A percentile compares a stretch with the other conserved stretches of the same genome.
Conservation (phyloP, 30 jellyfish, hydroid and myxozoan genomes). For the Turritopsis rubra region DNA sequence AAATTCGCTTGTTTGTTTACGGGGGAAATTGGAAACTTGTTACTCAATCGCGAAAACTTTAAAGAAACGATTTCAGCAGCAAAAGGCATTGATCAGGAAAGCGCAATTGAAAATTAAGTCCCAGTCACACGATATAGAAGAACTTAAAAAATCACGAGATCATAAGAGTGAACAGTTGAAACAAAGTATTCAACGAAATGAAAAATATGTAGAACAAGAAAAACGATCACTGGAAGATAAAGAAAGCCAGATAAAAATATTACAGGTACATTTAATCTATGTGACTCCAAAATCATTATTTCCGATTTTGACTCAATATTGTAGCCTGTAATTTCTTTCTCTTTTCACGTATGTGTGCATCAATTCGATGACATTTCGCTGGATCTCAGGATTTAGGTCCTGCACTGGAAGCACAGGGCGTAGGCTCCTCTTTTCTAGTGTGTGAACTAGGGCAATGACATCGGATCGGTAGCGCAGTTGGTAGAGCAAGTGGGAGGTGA, state of each 20-base stretch:
- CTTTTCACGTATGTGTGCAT: too few species aligned
- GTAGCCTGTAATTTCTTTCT: too few species aligned
- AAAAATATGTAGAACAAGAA: neutral
- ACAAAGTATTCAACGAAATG: neutral
- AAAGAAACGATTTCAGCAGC: slow-evolving; percentile 27
- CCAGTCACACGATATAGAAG: slow-evolving; percentile 12
- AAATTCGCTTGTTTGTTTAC: neutral
- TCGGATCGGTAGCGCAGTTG: too few species aligned
- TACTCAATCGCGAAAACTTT: slow-evolving; percentile 19
- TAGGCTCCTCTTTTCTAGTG: too few species aligned
- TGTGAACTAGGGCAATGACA: too few species aligned
- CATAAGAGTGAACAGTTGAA: neutral
- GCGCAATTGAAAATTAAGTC: slow-evolving; percentile 23
- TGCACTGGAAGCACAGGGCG: too few species aligned
- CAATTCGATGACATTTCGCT: too few species aligned
- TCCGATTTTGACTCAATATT: too few species aligned
- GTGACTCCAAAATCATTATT: neutral
- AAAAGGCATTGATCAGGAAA: slow-evolving; percentile 12
- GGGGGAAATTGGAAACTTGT: slow-evolving; percentile 23
- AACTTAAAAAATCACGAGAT: neutral
- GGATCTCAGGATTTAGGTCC: too few species aligned
- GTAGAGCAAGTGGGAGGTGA: too few species aligned
- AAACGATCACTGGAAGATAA: slow-evolving; percentile 32
- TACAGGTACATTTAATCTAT: slow-evolving; percentile 21
- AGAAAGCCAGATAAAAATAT: slow-evolving; percentile 13